Evolutionary conservation across 2,113 vertebrate genomes (phyloP).

Genomic region (Sardina pilchardus): DNA sequence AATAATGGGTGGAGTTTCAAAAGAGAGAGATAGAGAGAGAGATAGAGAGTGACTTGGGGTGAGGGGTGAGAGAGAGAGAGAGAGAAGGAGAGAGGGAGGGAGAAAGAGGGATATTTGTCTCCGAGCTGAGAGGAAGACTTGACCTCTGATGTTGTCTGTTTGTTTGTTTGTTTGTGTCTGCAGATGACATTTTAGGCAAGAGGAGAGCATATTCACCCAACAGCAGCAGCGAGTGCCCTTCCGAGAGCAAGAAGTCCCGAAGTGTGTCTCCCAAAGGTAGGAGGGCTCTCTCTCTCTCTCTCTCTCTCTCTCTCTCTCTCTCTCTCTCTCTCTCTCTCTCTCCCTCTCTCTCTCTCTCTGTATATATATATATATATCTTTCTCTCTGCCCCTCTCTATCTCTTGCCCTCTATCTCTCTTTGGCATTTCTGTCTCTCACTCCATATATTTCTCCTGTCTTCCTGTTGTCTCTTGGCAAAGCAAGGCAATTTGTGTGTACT

Average conservation of each 20-base stretch:
- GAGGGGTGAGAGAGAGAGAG: neutral
- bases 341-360: neutral
- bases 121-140: neutral
- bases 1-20: neutral
- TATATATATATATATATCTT: no score
- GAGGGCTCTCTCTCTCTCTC: constrained; percentile 43
- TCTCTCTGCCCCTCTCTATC: neutral
- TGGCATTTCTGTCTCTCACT: neutral
- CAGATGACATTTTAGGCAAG: constrained; percentile 92
- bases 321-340: neutral
- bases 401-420: neutral
- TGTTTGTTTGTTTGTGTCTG: constrained; percentile 49
- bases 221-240: constrained; percentile 89
- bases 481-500: constrained; percentile 19
- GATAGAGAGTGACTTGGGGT: neutral
- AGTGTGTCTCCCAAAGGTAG: constrained; percentile 91
- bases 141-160: constrained; percentile 8
- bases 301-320: neutral
- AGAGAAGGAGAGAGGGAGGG: neutral
- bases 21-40: neutral
- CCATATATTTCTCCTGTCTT: neutral
- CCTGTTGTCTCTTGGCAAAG: neutral
- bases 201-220: constrained; percentile 87
- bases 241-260: constrained; percentile 89
- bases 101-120: neutral